A percentile compares a stretch with the other conserved stretches of the same genome.
These are phyloP conservation scores for Schrankia costaestrigalis DNA, from an alignment of 2,888 invertebrate genomes.

Conservation along the genomic window DNA sequence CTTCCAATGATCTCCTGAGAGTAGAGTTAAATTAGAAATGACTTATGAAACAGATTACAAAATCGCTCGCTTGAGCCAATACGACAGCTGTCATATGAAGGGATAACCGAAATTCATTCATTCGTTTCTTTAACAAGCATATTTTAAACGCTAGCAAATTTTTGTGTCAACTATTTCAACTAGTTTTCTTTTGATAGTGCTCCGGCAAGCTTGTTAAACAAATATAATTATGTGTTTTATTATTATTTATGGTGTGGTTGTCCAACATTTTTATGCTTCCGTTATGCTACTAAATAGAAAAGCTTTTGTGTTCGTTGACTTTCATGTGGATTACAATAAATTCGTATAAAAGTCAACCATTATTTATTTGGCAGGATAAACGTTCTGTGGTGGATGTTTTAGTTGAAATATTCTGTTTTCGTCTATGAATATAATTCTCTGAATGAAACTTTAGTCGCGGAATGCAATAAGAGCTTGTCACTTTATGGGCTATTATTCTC, in stretches of 20 bases:
- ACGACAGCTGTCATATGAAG: conserved; percentile 23
- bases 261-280: conserved; percentile 45
- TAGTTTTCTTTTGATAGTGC: conserved; percentile 23
- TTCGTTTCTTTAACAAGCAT: conserved; percentile 2
- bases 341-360: conserved; percentile 19
- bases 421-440: no score
- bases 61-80: conserved; percentile 13
- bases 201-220: conserved; percentile 25
- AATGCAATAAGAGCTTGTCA: no score
- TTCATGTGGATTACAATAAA: conserved; percentile 16
- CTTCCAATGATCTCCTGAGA: conserved; percentile 14
- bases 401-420: no score
- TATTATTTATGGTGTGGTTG: conserved; percentile 40
- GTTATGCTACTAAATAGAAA: conserved; percentile 21
- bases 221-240: conserved; percentile 33
- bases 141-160: conserved; percentile 7
- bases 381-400: no score
- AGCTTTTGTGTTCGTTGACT: conserved; percentile 20
- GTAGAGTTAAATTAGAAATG: conserved; percentile 16
- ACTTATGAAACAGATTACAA: no score
- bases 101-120: conserved; percentile 21
- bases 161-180: conserved; percentile 24
- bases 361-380: conserved; percentile 18
- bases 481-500: no score
- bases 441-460: no score